phyloP scores from a whole-genome alignment of 2,888 invertebrate species.

The Hirtodrosophila cameraria region DNA sequence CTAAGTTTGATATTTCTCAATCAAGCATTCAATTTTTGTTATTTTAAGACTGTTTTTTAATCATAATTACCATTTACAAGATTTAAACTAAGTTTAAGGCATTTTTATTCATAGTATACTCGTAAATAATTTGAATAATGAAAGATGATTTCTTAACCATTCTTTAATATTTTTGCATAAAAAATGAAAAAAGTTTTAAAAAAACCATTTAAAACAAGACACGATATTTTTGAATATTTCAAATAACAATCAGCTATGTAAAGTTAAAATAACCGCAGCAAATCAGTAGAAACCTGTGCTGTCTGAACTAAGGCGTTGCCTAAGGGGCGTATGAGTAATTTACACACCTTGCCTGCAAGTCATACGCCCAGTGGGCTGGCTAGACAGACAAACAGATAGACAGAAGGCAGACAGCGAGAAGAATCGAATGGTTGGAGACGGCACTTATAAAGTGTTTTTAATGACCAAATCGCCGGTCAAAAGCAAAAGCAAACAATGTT shows the following conservation, averaged over 20 bases:
- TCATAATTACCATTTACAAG: too few species aligned
- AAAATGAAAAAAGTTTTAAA: too few species aligned
- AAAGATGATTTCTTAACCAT: too few species aligned
- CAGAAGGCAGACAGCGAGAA: background rate
- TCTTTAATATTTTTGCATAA: too few species aligned
- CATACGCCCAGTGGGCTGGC: slow-evolving; percentile 51
- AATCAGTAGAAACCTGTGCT: background rate
- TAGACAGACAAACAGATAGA: slow-evolving; percentile 23
- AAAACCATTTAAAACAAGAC: too few species aligned
- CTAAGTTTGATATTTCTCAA: too few species aligned
- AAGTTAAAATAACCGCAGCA: slow-evolving; percentile 1
- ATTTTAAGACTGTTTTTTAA: too few species aligned
- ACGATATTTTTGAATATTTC: background rate
- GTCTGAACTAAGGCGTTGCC: slow-evolving; percentile 29
- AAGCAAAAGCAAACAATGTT: slow-evolving; percentile 43
- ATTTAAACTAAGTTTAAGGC: too few species aligned
- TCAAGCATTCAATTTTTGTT: too few species aligned
- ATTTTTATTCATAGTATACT: too few species aligned
- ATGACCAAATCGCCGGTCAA: slow-evolving; percentile 46
- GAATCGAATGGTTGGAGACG: slow-evolving; percentile 12
- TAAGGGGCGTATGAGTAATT: slow-evolving; percentile 72
- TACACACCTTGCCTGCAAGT: slow-evolving; percentile 38
- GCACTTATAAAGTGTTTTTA: slow-evolving; percentile 56
- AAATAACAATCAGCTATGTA: background rate
- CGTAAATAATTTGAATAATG: too few species aligned